These are phyloP conservation scores for Chironomus riparius DNA, from an alignment of 2,888 invertebrate genomes.

Conservation along the genomic window DNA sequence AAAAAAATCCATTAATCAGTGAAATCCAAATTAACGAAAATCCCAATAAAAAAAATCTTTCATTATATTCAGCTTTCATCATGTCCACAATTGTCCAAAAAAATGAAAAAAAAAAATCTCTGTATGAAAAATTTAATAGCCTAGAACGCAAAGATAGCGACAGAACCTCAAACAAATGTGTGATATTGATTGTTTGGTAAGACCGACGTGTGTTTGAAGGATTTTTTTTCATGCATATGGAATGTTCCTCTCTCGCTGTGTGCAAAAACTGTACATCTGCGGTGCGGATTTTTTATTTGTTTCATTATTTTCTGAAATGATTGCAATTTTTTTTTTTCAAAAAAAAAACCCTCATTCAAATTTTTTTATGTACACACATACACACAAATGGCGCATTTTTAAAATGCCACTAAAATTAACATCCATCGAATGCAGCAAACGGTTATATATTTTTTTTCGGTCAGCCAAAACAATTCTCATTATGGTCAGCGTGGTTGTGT, in stretches of 20 bases:
- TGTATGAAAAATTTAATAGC: not conserved
- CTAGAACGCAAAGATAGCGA: not conserved
- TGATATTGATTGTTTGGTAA: conserved; percentile 1
- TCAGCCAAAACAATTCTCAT: conserved; percentile 25
- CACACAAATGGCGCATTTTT: not conserved
- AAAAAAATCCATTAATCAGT: conserved; percentile 5
- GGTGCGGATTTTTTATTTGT: not conserved
- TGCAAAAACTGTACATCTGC: not conserved
- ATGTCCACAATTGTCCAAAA: not conserved
- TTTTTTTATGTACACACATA: not conserved
- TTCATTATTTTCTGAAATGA: not conserved
- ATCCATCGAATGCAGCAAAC: not conserved
- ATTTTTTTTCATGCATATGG: not conserved
- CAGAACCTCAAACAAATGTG: conserved; percentile 1
- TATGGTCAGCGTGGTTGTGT: conserved; percentile 17
- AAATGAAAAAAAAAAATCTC: not conserved
- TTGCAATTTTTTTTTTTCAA: no score
- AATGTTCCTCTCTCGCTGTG: not conserved
- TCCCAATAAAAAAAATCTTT: not conserved
- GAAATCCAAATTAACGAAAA: not conserved
- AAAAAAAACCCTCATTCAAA: not conserved
- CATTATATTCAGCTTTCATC: not conserved
- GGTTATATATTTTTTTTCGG: not conserved
- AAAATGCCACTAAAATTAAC: conserved; percentile 6
- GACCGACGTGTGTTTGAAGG: not conserved